Conservation (phyloP, 2,888 invertebrate genomes). For the Minunthozetes semirufus region DNA sequence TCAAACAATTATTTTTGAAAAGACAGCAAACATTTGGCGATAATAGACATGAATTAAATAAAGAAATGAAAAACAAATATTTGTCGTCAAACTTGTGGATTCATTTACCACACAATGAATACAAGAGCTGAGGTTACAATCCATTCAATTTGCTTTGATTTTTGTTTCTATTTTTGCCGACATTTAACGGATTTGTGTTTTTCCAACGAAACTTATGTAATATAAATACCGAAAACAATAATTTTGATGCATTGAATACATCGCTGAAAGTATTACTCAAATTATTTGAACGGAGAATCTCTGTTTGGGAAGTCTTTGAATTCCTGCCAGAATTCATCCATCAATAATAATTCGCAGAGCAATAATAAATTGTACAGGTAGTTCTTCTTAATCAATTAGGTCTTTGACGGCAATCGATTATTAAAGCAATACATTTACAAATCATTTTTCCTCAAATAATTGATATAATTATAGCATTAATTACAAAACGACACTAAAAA, state of each 20-base stretch:
- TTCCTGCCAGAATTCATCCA: not conserved
- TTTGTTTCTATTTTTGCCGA: not conserved
- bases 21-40: not conserved
- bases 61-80: not conserved
- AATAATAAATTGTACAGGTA: constrained; percentile 29
- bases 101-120: not conserved
- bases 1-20: not conserved
- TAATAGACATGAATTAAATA: not conserved
- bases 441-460: not conserved
- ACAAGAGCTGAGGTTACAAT: too few relatives aligned
- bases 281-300: constrained; percentile 3
- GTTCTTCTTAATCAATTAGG: not conserved
- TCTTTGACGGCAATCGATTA: not conserved
- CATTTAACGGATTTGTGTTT: not conserved
- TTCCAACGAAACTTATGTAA: not conserved
- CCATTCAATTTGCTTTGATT: not conserved
- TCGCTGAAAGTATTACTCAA: not conserved
- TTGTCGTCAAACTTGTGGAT: not conserved
- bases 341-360: constrained; percentile 28
- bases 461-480: not conserved
- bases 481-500: not conserved
- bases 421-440: not conserved
- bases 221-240: not conserved
- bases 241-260: not conserved
- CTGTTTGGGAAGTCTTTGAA: not conserved